Base-by-base conservation (phyloP, 1,140 invertebrate genomes). In the Drosophila kepulauana region DNA sequence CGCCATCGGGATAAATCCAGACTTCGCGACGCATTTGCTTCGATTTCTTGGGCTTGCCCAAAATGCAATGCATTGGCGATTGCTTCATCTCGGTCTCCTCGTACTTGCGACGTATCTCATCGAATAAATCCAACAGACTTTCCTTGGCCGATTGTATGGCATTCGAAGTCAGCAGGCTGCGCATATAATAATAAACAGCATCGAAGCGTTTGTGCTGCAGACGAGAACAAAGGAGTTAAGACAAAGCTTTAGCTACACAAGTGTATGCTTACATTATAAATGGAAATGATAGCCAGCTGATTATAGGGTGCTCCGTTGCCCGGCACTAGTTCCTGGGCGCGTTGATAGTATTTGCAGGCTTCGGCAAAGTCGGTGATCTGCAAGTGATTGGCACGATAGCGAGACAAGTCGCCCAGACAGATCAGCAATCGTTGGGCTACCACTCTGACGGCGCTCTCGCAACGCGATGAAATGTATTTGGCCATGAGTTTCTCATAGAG, bases 131-230 rank as follows among this genome's bases (percentile, higher is more conserved):
- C 79, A 97, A 95, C 5, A 99, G 94, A 93, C 96, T 96, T 94
- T 99, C 98, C 76, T 96, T 95, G 8, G 98, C 97, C 8, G 97
- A 97, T 65, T 96, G 95, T 88, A 98, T 97, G 7, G 98, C 97
- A 94, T 98, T 98, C 15, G 97, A 98, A 38, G 98, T 97, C 94
- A 98, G 97, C 59, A 99, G 93, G 93, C 98, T 98, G 82, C 98
- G 94, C 96, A 99, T 98, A 91, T 98, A 99, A 93, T 97, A 99
- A 93, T 99, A 99, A 10, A 99, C 97, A n/a, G 98, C 98, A 93
- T 99, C 98, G 61, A 99, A 94, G 94, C 98, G 98, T 89, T 97
- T 94, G 93, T 96, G 96, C 97, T 99, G 93, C 67, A 95, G 93
- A 54, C 82, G 67, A 58, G 64, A 46, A 43, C 20, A 25, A 25